Conservation (phyloP, 1,140 invertebrate species). For the Pogonomyrmex barbatus region DNA sequence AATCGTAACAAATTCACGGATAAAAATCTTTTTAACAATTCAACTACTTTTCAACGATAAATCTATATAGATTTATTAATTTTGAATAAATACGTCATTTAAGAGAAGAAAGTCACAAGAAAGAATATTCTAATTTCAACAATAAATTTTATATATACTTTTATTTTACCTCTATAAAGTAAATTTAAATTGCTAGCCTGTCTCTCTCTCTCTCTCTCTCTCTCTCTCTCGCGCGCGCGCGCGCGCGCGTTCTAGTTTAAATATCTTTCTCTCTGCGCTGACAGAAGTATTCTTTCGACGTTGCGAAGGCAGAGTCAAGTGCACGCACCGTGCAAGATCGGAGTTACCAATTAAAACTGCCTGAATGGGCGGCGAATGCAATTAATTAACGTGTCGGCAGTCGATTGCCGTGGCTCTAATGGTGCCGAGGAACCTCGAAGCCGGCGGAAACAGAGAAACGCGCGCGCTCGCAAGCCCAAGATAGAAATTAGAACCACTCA, state of each 20-base stretch:
- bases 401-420: conserved; percentile 48
- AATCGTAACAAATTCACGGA: not conserved
- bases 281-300: not conserved
- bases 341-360: conserved; percentile 70
- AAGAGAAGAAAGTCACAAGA: too few relatives aligned
- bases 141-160: too few relatives aligned
- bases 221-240: too few relatives aligned
- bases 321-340: conserved; percentile 55
- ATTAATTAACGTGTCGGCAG: conserved; percentile 75
- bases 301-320: conserved; percentile 68
- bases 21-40: not conserved
- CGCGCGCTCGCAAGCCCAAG: conserved; percentile 15
- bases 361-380: conserved; percentile 59
- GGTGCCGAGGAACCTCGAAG: conserved; percentile 15
- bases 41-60: too few relatives aligned
- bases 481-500: conserved; percentile 57
- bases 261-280: not conserved
- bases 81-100: not conserved
- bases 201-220: too few relatives aligned
- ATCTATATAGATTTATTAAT: not conserved
- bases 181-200: not conserved
- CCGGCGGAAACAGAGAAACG: conserved; percentile 42
- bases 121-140: too few relatives aligned
- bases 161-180: too few relatives aligned
- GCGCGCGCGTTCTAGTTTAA: conserved; percentile 32